Percentiles rank a stretch among this genome's conserved stretches.
Evolutionary conservation across 1,140 invertebrate genomes (phyloP).

Genomic region (Onthophagus taurus): DNA sequence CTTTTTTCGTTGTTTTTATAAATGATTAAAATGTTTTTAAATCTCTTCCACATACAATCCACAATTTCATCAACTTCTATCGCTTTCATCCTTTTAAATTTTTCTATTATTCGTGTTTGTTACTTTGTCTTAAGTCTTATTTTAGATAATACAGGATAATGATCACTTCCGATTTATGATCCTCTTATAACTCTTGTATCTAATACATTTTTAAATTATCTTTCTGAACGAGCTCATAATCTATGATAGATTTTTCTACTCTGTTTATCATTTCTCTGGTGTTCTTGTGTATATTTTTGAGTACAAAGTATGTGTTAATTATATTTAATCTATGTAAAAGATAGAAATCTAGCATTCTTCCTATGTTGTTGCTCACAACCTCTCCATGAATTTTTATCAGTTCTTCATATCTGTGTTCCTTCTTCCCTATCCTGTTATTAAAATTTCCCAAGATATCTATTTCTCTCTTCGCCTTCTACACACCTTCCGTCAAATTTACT

Average conservation of each 20-base stretch:
- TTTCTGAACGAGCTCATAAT: slow-evolving; percentile 16
- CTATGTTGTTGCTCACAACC: slow-evolving; percentile 6
- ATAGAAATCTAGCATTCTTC: slow-evolving; percentile 4
- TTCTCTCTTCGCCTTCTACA: slow-evolving; percentile 2
- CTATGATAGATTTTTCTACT: slow-evolving; percentile 19
- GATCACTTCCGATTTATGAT: slow-evolving; percentile 16
- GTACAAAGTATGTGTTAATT: slow-evolving; percentile 9
- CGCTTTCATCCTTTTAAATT: too few species aligned
- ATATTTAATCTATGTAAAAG: slow-evolving; percentile 4
- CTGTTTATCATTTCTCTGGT: slow-evolving; percentile 15
- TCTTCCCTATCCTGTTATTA: slow-evolving; percentile 8
- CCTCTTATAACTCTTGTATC: slow-evolving; percentile 17
- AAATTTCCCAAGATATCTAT: slow-evolving; percentile 1
- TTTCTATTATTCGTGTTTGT: slow-evolving; percentile 5
- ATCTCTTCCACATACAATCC: too few species aligned
- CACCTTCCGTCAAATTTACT: neutral
- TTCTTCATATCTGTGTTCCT: neutral
- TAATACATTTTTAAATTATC: slow-evolving; percentile 6
- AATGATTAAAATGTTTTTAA: too few species aligned
- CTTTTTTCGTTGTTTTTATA: too few species aligned
- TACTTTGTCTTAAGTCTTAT: slow-evolving; percentile 5
- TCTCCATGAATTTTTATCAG: slow-evolving; percentile 2
- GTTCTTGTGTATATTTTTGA: slow-evolving; percentile 16
- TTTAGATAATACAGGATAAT: slow-evolving; percentile 14
- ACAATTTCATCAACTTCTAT: too few species aligned